Evolutionary conservation across 1,140 invertebrate species (phyloP).

Genomic region (Leptopilina clavipes): DNA sequence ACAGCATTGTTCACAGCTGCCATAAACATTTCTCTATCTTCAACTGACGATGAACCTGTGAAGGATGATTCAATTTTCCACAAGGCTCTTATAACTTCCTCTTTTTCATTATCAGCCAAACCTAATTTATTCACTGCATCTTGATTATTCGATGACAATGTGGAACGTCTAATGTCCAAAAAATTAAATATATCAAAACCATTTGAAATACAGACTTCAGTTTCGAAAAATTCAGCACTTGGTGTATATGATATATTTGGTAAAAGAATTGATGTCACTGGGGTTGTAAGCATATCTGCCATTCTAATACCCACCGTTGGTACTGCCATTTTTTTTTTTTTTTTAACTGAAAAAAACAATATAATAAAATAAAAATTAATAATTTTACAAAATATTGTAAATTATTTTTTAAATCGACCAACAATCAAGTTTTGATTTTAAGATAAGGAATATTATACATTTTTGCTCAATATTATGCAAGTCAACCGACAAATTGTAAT

Average conservation of each 20-base stretch:
- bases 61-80: constrained; percentile 30
- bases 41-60: constrained; percentile 5
- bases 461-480: too few relatives aligned
- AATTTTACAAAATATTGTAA: too few relatives aligned
- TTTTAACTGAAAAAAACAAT: not conserved
- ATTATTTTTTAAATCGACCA: too few relatives aligned
- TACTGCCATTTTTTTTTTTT: not conserved
- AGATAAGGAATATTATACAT: too few relatives aligned
- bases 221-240: constrained; percentile 27
- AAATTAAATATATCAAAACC: constrained; percentile 2
- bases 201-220: constrained; percentile 27
- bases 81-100: not conserved
- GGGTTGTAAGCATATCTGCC: constrained; percentile 13
- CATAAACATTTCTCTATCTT: constrained; percentile 23
- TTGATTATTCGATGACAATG: not conserved
- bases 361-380: too few relatives aligned
- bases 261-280: constrained; percentile 19
- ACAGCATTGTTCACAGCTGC: not conserved
- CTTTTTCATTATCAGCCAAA: not conserved
- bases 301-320: constrained; percentile 13
- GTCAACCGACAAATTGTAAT: too few relatives aligned
- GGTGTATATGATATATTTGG: constrained; percentile 23
- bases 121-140: not conserved
- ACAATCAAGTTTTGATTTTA: too few relatives aligned
- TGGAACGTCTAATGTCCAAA: not conserved